These are phyloP conservation scores for Cryptocephalus primarius DNA, from an alignment of 2,888 invertebrate species.

Conservation along the genomic window DNA sequence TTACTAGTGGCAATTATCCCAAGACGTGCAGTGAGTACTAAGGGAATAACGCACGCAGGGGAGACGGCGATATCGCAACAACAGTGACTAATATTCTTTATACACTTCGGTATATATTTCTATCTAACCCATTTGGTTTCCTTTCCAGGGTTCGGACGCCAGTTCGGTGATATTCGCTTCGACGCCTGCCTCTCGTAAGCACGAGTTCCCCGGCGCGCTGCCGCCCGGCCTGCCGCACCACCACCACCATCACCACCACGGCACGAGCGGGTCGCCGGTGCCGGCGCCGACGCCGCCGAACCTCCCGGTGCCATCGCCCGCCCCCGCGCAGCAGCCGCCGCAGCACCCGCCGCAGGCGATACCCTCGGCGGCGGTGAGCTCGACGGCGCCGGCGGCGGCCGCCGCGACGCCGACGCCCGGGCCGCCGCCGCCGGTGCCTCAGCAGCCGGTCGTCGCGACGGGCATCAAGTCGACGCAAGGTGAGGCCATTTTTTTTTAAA, in stretches of 20 bases:
- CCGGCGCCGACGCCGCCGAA: conserved; percentile 53
- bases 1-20: too few species aligned
- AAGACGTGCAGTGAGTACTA: too few species aligned
- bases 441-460: too few species aligned
- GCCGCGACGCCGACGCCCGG: conserved; percentile 3
- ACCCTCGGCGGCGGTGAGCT: conserved; percentile 24
- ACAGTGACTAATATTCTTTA: too few species aligned
- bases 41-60: too few species aligned
- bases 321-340: conserved; percentile 55
- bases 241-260: conserved; percentile 40
- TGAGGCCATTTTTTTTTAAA: conserved; percentile 1
- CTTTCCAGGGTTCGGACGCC: conserved; percentile 61
- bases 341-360: conserved; percentile 26
- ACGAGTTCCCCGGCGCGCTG: conserved; percentile 48
- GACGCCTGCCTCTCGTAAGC: conserved; percentile 56
- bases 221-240: conserved; percentile 44
- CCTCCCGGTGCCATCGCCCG: conserved; percentile 57
- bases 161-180: conserved; percentile 46
- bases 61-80: too few species aligned
- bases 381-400: conserved; percentile 19
- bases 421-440: too few species aligned
- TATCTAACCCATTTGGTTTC: conserved; percentile 6
- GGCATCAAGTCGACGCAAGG: conserved; percentile 6
- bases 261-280: conserved; percentile 47
- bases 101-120: too few species aligned